Percentiles rank a stretch among this genome's conserved stretches.
Conservation (phyloP, 2,888 invertebrate genomes). For the Prosopocoilus inquinatus region DNA sequence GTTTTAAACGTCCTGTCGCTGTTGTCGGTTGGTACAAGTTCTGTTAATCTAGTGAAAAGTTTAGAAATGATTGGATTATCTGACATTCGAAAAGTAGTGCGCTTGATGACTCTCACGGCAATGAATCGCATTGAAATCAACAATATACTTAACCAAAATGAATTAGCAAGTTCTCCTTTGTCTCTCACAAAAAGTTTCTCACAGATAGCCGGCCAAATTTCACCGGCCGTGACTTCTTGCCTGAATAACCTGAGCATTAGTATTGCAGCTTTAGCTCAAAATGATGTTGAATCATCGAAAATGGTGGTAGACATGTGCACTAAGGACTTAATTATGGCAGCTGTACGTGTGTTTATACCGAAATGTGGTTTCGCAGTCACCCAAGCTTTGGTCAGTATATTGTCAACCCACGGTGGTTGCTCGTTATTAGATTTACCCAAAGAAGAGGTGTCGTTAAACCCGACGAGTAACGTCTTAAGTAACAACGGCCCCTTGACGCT, state of each 20-base stretch:
- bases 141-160: slow-evolving; percentile 35
- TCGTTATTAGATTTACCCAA: slow-evolving; percentile 45
- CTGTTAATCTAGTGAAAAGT: slow-evolving; percentile 41
- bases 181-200: slow-evolving; percentile 37
- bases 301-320: slow-evolving; percentile 60
- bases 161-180: slow-evolving; percentile 22
- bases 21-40: slow-evolving; percentile 40
- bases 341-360: slow-evolving; percentile 42
- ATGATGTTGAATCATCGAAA: slow-evolving; percentile 55
- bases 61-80: slow-evolving; percentile 51
- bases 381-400: slow-evolving; percentile 59
- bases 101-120: slow-evolving; percentile 60
- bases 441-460: slow-evolving; percentile 34
- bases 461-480: slow-evolving; percentile 19
- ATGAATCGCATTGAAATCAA: slow-evolving; percentile 54
- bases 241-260: slow-evolving; percentile 46
- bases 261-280: slow-evolving; percentile 57
- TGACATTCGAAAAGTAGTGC: slow-evolving; percentile 56
- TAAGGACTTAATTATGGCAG: slow-evolving; percentile 52
- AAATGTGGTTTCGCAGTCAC: slow-evolving; percentile 56
- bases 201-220: slow-evolving; percentile 39
- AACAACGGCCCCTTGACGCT: slow-evolving; percentile 51
- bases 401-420: slow-evolving; percentile 52
- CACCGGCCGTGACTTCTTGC: slow-evolving; percentile 42
- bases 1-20: slow-evolving; percentile 57